These are phyloP conservation scores for Macrotrachela quadricornifera DNA, from an alignment of 1,140 invertebrate genomes.

Conservation along the genomic window DNA sequence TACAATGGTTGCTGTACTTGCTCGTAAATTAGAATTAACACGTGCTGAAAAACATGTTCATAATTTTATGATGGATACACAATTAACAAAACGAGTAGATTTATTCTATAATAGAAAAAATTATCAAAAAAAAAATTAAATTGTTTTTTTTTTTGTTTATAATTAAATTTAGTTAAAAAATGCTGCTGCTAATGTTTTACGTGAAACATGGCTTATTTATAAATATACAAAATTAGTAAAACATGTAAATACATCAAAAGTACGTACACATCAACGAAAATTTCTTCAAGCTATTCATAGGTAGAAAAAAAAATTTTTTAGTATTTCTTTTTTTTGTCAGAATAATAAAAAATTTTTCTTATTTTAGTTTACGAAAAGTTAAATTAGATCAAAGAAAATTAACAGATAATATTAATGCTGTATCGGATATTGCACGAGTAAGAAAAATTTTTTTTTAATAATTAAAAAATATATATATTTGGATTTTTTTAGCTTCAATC, in stretches of 20 bases:
- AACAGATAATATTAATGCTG: constrained; percentile 5
- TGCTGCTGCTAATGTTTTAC: constrained; percentile 89
- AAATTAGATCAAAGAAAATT: constrained; percentile 9
- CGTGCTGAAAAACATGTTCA: constrained; percentile 99
- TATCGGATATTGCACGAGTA: constrained; percentile 5
- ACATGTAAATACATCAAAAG: constrained; percentile 75
- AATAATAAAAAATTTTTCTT: background rate
- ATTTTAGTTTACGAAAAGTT: constrained; percentile 6
- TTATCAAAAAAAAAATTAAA: background rate
- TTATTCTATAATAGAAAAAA: background rate
- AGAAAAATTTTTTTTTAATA: background rate
- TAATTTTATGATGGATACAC: constrained; percentile 99
- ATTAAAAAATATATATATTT: too few relatives aligned
- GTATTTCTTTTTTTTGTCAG: background rate
- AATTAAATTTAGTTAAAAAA: constrained; percentile 57
- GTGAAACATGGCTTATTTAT: constrained; percentile 99
- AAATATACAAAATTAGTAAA: constrained; percentile 95
- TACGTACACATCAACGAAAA: constrained; percentile 92
- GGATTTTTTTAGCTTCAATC: too few relatives aligned
- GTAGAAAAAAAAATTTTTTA: constrained; percentile 37
- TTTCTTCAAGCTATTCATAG: constrained; percentile 97
- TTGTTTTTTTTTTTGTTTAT: background rate
- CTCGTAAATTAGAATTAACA: constrained; percentile 90
- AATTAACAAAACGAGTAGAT: constrained; percentile 90
- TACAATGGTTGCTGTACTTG: constrained; percentile 90